Conservation (phyloP, 2,888 invertebrate genomes). For the Merodon equestris region DNA sequence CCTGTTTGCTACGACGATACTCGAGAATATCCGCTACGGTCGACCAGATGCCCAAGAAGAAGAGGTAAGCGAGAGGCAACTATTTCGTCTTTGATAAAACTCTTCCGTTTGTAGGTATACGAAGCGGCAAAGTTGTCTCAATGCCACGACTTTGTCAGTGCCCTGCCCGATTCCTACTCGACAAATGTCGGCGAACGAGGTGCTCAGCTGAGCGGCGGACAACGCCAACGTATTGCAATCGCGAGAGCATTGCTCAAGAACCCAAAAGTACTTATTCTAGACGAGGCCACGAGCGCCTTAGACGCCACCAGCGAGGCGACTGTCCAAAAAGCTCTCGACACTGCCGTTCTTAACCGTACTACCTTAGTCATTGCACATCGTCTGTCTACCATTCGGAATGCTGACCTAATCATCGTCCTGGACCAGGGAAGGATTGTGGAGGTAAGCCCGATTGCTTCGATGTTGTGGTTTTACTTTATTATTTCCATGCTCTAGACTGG, state of each 20-base stretch:
- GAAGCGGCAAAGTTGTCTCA: slow-evolving; percentile 92
- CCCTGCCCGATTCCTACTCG: slow-evolving; percentile 90
- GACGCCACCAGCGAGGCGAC: slow-evolving; percentile 95
- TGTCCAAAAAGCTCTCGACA: slow-evolving; percentile 93
- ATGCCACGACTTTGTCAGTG: slow-evolving; percentile 92
- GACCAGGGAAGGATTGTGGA: slow-evolving; percentile 90
- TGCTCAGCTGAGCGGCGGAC: slow-evolving; percentile 95
- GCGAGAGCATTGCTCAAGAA: slow-evolving; percentile 95
- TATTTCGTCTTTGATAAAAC: no score
- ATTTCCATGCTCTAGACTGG: slow-evolving; percentile 83
- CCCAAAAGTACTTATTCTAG: slow-evolving; percentile 91
- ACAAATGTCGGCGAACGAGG: slow-evolving; percentile 95
- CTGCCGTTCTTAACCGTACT: slow-evolving; percentile 90
- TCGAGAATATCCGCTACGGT: slow-evolving; percentile 97
- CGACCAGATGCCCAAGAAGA: slow-evolving; percentile 84
- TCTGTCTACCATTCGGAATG: slow-evolving; percentile 93
- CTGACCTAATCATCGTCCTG: slow-evolving; percentile 94
- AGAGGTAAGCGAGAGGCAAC: slow-evolving; percentile 84
- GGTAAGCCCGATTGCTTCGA: no score
- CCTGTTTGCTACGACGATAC: slow-evolving; percentile 92
- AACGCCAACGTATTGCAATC: slow-evolving; percentile 96
- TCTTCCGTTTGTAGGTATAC: slow-evolving; percentile 81
- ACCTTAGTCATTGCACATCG: slow-evolving; percentile 97
- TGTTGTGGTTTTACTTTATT: neutral
- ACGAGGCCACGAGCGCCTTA: slow-evolving; percentile 97